A percentile compares a stretch with the other conserved stretches of the same genome.
Conservation (phyloP, 2,888 invertebrate genomes). For the Acanthacorydalis orientalis region DNA sequence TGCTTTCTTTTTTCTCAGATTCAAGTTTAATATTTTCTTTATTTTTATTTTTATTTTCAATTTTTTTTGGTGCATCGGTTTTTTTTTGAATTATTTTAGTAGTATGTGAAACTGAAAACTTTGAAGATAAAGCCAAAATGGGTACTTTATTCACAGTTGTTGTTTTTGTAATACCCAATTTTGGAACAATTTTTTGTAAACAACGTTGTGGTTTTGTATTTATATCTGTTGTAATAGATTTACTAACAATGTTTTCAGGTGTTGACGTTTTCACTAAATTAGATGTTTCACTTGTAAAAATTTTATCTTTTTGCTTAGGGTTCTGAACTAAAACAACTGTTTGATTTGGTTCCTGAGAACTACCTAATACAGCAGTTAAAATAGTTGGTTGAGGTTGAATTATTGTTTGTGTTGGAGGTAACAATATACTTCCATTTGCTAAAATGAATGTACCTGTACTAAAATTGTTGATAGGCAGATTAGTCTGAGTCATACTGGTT, state of each 20-base stretch:
- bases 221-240: background rate
- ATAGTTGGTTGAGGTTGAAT: constrained; percentile 12
- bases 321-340: background rate
- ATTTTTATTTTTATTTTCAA: too few relatives aligned
- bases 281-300: background rate
- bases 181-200: constrained; percentile 8
- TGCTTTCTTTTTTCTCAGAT: too few relatives aligned
- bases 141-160: constrained; percentile 27
- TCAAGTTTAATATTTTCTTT: too few relatives aligned
- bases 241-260: background rate
- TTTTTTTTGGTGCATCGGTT: background rate
- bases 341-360: constrained; percentile 7
- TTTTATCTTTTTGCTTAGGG: background rate
- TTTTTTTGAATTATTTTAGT: constrained; percentile 1
- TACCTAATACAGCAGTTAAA: constrained; percentile 12
- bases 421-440: constrained; percentile 22
- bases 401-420: constrained; percentile 15
- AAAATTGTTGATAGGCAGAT: constrained; percentile 14
- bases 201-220: background rate
- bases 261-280: background rate
- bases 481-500: constrained; percentile 14
- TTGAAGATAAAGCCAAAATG: constrained; percentile 23
- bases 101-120: background rate
- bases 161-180: constrained; percentile 20
- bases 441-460: constrained; percentile 24